These are phyloP conservation scores for Galbula dea DNA, from an alignment of 2,113 vertebrate species.

Conservation along the genomic window DNA sequence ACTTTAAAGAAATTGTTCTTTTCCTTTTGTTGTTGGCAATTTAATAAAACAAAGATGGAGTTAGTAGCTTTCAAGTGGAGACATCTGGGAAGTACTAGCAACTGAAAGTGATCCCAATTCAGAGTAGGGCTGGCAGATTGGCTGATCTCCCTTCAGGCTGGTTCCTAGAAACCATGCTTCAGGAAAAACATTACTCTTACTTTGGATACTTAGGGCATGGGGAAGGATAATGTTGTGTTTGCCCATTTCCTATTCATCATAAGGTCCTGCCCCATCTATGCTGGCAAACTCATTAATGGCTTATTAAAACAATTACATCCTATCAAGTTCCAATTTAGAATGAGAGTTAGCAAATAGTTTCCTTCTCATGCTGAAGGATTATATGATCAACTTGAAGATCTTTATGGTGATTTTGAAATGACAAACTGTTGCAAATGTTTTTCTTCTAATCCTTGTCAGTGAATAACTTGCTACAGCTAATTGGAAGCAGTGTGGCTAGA, in stretches of 20 bases:
- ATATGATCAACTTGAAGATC: neutral
- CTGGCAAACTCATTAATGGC: neutral
- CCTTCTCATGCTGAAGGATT: neutral
- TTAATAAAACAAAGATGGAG: constrained; percentile 37
- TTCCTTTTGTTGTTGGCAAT: constrained; percentile 14
- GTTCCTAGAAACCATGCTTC: constrained; percentile 23
- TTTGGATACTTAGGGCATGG: neutral
- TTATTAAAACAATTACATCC: neutral
- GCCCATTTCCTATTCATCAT: neutral
- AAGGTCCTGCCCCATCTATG: neutral
- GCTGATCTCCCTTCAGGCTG: neutral
- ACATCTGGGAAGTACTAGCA: constrained; percentile 23
- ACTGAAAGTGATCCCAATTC: neutral
- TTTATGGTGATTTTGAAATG: neutral
- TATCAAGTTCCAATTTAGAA: neutral
- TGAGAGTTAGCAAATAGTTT: neutral
- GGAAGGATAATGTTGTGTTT: neutral
- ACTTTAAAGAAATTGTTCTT: neutral
- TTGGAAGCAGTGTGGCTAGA: neutral
- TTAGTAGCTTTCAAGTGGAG: neutral
- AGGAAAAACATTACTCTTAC: neutral
- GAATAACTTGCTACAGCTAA: neutral
- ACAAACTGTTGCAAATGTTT: neutral
- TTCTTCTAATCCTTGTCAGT: neutral
- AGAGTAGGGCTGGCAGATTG: neutral